phyloP scores from a whole-genome alignment of 2,113 vertebrate species.

The Rhinopomastus cyanomelas region DNA sequence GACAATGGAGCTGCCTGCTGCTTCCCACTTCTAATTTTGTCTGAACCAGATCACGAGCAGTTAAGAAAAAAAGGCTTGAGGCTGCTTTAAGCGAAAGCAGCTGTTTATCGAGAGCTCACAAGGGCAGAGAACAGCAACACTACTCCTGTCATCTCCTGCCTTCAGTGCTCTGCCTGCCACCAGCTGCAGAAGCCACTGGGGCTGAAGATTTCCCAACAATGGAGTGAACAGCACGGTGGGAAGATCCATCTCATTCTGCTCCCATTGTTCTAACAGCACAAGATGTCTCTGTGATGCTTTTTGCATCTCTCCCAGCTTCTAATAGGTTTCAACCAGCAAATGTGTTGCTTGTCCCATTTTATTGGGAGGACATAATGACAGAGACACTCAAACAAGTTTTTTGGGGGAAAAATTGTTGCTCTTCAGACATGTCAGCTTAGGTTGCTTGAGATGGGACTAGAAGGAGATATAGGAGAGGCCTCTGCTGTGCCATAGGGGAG shows the following conservation, averaged over 20 bases:
- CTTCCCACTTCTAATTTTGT: not conserved
- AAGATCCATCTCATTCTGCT: constrained; percentile 26
- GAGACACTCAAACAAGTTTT: not conserved
- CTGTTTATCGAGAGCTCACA: constrained; percentile 28
- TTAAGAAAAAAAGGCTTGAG: not conserved
- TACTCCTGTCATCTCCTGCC: constrained; percentile 31
- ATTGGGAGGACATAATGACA: not conserved
- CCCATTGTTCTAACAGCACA: constrained; percentile 45
- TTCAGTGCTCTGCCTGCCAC: not conserved
- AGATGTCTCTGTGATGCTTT: constrained; percentile 29
- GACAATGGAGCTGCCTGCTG: not conserved
- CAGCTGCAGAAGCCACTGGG: constrained; percentile 41
- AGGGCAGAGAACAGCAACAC: not conserved
- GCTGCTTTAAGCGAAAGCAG: constrained; percentile 33
- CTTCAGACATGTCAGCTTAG: fast-evolving
- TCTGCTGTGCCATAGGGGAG: not conserved
- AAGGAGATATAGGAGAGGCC: not conserved
- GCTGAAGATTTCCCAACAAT: constrained; percentile 39
- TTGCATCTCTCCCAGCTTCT: not conserved
- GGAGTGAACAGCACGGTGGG: not conserved
- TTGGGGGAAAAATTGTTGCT: not conserved
- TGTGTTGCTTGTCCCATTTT: not conserved
- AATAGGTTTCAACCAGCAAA: constrained; percentile 24
- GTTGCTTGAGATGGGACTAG: not conserved
- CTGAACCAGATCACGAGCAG: not conserved